Base-by-base conservation (phyloP, 1,140 invertebrate species). In the Drosophila serrata region DNA sequence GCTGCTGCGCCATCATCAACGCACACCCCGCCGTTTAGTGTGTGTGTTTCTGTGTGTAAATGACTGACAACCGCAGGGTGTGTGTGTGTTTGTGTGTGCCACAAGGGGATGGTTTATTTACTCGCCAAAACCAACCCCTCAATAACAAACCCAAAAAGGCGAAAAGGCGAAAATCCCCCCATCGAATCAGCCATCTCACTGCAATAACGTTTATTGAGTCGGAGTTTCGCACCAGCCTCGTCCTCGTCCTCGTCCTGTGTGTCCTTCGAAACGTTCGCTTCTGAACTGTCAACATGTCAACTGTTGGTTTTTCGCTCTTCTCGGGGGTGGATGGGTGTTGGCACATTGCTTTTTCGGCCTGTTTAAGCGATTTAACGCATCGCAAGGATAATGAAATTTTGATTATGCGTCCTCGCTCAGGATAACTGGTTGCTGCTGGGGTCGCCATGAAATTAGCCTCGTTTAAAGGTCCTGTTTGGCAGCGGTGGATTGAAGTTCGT, bases 361-460 rank as follows among this genome's bases (percentile, higher is more conserved):
- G 81, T 91, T 87, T 87, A 91, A 91, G 73, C 87, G 80, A 91
- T 91, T 91, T 91, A 91, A 91, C 88, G 88, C 88, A 91, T 91
- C 82, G 79, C 84, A 81, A 79, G 87, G 87, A 87, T 88, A 91
- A 91, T 91, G 75, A 82, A 91, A 82, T 90, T 91, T 90, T 86
- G 87, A 91, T 90, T 91, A 90, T 82, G 87, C 77, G 61, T 64
- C 61, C 48, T 27, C 15, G 49, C 39, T n/a, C 24, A 15, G 58
- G 49, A 81, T 31, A 29, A 67, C 81, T 86, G 81, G 75, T 82
- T 57, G 79, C 72, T 57, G 33, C 51, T n/a, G 51, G 65, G 61
- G 46, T 45, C 46, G 48, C 62, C 37, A 51, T 67, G 46, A 69
- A 69, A 69, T 69, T 67, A 69, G 62, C 65, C 3, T 67, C 62